phyloP scores from a whole-genome alignment of 2,888 invertebrate genomes.

The Zelleria hepariella region DNA sequence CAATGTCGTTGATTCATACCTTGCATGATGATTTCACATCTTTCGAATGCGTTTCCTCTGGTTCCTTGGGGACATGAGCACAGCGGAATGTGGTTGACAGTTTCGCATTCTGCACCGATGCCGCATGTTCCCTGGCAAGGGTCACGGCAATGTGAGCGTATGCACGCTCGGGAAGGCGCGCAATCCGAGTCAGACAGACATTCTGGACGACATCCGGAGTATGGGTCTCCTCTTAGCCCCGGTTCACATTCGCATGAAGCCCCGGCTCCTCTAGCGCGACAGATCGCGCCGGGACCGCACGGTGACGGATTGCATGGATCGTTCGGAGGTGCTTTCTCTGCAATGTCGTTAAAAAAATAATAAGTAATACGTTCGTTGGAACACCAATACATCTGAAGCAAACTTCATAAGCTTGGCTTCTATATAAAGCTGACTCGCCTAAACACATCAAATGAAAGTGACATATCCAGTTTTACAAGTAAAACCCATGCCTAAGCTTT shows the following conservation, averaged over 20 bases:
- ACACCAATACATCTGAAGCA: neutral
- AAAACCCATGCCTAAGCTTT: slow-evolving; percentile 72
- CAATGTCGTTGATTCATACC: no score
- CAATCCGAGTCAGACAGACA: slow-evolving; percentile 93
- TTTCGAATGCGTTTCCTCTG: slow-evolving; percentile 76
- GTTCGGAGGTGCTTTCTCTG: slow-evolving; percentile 51
- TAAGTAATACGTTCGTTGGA: neutral
- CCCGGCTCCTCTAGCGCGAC: slow-evolving; percentile 77
- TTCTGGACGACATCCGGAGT: slow-evolving; percentile 84
- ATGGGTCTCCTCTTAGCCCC: slow-evolving; percentile 82
- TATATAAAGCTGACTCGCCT: neutral
- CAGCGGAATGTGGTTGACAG: slow-evolving; percentile 79
- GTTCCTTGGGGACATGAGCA: slow-evolving; percentile 82
- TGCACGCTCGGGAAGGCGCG: slow-evolving; percentile 84
- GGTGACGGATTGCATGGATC: slow-evolving; percentile 91
- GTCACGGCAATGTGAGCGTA: slow-evolving; percentile 86
- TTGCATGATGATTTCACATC: slow-evolving; percentile 60
- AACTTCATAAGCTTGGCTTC: neutral
- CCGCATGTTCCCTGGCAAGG: slow-evolving; percentile 89
- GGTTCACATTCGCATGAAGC: slow-evolving; percentile 82
- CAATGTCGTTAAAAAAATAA: slow-evolving; percentile 20
- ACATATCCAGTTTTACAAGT: slow-evolving; percentile 53
- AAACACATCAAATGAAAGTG: slow-evolving; percentile 12
- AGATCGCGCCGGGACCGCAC: slow-evolving; percentile 86
- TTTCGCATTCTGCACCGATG: slow-evolving; percentile 83